A percentile compares a stretch with the other conserved stretches of the same genome.
phyloP scores from a whole-genome alignment of 2,888 invertebrate species.

The Rosalia funebris region DNA sequence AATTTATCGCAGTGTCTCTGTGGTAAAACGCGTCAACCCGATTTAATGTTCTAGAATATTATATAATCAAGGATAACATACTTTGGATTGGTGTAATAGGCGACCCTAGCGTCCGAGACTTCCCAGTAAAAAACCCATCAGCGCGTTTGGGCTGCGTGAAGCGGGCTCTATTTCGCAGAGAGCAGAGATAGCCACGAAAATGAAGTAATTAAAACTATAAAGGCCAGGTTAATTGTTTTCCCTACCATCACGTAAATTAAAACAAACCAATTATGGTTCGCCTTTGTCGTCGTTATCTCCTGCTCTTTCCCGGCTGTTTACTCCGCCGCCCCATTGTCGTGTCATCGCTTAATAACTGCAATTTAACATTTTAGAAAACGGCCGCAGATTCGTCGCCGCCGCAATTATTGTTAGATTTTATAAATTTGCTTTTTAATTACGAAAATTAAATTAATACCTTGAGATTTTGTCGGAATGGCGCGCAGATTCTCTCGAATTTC shows the following conservation, averaged over 20 bases:
- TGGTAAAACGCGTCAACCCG: too few relatives aligned
- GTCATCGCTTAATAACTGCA: slow-evolving; percentile 15
- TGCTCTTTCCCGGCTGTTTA: slow-evolving; percentile 40
- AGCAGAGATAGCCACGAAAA: slow-evolving; percentile 71
- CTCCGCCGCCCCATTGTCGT: slow-evolving; percentile 30
- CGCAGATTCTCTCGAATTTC: neutral
- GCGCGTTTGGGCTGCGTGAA: slow-evolving; percentile 50
- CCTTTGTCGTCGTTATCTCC: slow-evolving; percentile 57
- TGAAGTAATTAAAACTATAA: slow-evolving; percentile 82
- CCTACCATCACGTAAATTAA: slow-evolving; percentile 66
- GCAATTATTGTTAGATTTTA: slow-evolving; percentile 27
- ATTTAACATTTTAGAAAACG: slow-evolving; percentile 32
- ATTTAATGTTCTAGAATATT: too few relatives aligned
- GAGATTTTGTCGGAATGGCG: too few relatives aligned
- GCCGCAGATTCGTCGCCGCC: slow-evolving; percentile 8
- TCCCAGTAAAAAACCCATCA: neutral
- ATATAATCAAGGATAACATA: too few relatives aligned
- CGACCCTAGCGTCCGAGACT: neutral
- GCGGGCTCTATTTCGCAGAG: slow-evolving; percentile 57
- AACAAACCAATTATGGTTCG: slow-evolving; percentile 65
- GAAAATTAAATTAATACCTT: too few relatives aligned
- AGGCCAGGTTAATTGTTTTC: slow-evolving; percentile 76
- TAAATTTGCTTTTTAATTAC: slow-evolving; percentile 32
- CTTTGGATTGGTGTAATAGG: too few relatives aligned
- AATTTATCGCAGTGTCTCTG: too few relatives aligned